A percentile compares a stretch with the other conserved stretches of the same genome.
phyloP scores from a whole-genome alignment of 2,797 vertebrate genomes.

The Gobio occitaniae region DNA sequence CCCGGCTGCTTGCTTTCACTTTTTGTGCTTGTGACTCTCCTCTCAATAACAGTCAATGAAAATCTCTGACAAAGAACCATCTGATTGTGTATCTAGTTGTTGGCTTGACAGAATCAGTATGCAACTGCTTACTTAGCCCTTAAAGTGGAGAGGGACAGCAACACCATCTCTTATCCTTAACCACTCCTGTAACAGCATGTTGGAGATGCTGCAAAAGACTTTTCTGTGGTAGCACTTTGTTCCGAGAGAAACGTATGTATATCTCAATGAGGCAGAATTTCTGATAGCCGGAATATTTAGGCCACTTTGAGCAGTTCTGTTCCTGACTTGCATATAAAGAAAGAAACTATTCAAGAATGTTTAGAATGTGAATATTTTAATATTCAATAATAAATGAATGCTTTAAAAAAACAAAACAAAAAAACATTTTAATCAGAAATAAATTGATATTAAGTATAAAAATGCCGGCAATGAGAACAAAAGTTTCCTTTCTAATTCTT shows the following conservation, averaged over 20 bases:
- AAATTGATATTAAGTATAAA: background rate
- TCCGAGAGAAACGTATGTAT: background rate
- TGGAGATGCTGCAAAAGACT: slow-evolving; percentile 36
- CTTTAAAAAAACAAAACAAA: too few species aligned
- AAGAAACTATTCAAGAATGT: background rate
- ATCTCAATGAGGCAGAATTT: background rate
- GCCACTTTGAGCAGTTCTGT: slow-evolving; percentile 1
- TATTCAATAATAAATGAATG: background rate
- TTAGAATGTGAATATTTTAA: background rate
- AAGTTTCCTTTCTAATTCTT: background rate
- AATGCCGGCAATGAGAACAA: background rate
- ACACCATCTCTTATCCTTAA: slow-evolving; percentile 55
- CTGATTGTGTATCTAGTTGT: slow-evolving; percentile 82
- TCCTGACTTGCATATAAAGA: background rate
- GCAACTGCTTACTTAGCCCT: slow-evolving; percentile 75
- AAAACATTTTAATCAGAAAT: too few species aligned
- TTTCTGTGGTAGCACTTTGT: slow-evolving; percentile 12
- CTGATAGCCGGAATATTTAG: background rate
- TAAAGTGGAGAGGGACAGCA: slow-evolving; percentile 64
- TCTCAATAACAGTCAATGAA: slow-evolving; percentile 85
- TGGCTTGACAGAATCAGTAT: slow-evolving; percentile 70
- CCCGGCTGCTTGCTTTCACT: slow-evolving; percentile 83
- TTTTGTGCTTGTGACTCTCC: slow-evolving; percentile 81
- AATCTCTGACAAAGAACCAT: slow-evolving; percentile 74
- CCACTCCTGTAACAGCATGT: slow-evolving; percentile 61